Evolutionary conservation across 2,113 vertebrate genomes (phyloP), one percentile per base, ranked within the genome.

Genomic region (Catharus minimus): DNA sequence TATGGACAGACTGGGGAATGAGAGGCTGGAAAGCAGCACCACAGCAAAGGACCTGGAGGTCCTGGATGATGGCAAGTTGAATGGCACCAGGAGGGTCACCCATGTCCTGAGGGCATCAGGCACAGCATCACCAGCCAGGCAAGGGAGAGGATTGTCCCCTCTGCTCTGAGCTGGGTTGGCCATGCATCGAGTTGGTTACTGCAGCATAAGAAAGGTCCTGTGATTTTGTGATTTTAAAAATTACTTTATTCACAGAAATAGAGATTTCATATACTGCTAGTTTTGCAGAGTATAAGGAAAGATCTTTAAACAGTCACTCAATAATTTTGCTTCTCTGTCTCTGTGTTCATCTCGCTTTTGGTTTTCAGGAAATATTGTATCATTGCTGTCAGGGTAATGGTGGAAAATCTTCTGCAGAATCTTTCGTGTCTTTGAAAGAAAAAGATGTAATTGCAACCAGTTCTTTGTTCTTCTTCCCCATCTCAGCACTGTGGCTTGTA

Each of bases 71-170:
- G 33, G 33, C 33, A 47, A 30, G 13, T 8, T 33, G 33, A 28
- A 24, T 1, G 18, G 39, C 22, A 77, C 46, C 83, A 77, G 23
- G 23, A 39, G 13, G 11, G 7, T 7, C 38, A 75, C 3, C 0
- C 0, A 8, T 27, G 18, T 46, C 55, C 18, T 38, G 21, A 14
- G 5, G 3, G 5, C 33, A 52, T n/a, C 38, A 56, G 44, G 22
- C 5, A 27, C 32, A 67, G 14, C 26, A 32, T 15, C 0, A 0
- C 10, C 61, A 52, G 21, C 10, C 0, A 0, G 27, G 9, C 8
- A n/a, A 68, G 46, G 8, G n/a, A 53, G 38, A 8, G 18, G 9
- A 52, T 23, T 60, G 18, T 68, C 39, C 38, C 0, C 8, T 60
- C 46, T 85, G 38, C 20, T 75, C 6, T 58, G 50, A 11, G 4